These are phyloP conservation scores for Thyatira batis DNA, from an alignment of 2,888 invertebrate species.

Conservation along the genomic window DNA sequence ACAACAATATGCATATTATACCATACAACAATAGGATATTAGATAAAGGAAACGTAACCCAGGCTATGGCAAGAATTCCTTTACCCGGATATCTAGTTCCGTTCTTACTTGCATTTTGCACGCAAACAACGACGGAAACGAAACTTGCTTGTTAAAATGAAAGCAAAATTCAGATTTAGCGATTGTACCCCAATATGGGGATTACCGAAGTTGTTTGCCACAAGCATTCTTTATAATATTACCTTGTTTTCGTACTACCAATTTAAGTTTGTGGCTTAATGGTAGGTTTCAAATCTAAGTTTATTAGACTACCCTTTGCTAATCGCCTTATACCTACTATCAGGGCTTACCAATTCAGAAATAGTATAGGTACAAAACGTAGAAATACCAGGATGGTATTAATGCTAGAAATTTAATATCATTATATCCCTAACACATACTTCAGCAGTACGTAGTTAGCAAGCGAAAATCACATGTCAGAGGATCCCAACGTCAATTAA, in stretches of 20 bases:
- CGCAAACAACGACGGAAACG: not conserved
- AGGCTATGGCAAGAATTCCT: not conserved
- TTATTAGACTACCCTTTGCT: too few relatives aligned
- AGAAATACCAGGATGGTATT: too few relatives aligned
- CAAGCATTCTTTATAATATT: not conserved
- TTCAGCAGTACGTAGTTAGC: too few relatives aligned
- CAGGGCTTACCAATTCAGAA: too few relatives aligned
- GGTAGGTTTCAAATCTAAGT: too few relatives aligned
- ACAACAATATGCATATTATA: too few relatives aligned
- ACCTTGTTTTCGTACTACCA: not conserved
- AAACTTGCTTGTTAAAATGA: not conserved
- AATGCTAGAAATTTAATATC: too few relatives aligned
- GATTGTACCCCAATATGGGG: not conserved
- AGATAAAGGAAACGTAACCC: not conserved
- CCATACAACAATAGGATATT: not conserved
- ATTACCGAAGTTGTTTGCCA: not conserved
- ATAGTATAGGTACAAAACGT: too few relatives aligned
- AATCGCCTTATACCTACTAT: too few relatives aligned
- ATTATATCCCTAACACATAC: too few relatives aligned
- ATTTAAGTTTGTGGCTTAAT: too few relatives aligned
- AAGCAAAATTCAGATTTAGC: not conserved
- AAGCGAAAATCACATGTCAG: not conserved
- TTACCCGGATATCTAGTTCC: not conserved
- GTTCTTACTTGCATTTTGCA: not conserved
- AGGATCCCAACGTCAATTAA: not conserved